Evolutionary conservation across 1,140 invertebrate species (phyloP).

Genomic region (Brachionus calyciflorus): DNA sequence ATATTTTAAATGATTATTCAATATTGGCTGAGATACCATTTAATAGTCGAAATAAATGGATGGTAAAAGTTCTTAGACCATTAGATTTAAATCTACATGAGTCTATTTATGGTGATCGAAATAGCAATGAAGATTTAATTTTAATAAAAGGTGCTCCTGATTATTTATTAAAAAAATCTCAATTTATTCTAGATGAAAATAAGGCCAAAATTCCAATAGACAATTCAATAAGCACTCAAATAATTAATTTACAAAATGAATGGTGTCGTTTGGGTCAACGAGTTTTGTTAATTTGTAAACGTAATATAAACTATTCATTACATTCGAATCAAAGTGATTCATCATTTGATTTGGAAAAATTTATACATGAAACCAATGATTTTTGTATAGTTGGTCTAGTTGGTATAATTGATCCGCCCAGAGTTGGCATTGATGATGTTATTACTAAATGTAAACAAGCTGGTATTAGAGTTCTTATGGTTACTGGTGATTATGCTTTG

Average conservation of each 20-base stretch:
- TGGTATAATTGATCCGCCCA: slow-evolving; percentile 92
- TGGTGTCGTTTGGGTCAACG: not conserved
- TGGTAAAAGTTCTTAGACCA: not conserved
- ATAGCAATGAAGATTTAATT: not conserved
- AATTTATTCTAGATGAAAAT: not conserved
- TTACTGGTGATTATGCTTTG: no score
- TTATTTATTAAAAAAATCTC: not conserved
- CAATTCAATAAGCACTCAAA: not conserved
- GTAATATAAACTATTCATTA: not conserved
- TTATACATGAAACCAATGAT: slow-evolving; percentile 57
- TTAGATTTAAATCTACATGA: not conserved
- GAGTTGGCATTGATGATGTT: slow-evolving; percentile 78
- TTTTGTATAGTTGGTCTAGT: slow-evolving; percentile 84
- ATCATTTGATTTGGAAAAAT: not conserved
- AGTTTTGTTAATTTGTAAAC: slow-evolving; percentile 9
- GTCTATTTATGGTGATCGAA: not conserved
- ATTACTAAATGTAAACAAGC: slow-evolving; percentile 77
- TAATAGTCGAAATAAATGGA: no score
- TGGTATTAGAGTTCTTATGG: slow-evolving; percentile 88
- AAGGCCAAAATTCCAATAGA: not conserved
- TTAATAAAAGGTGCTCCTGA: slow-evolving; percentile 35
- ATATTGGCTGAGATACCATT: not conserved
- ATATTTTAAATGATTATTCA: not conserved
- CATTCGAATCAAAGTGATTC: no score
- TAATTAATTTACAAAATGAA: slow-evolving; percentile 14